Conservation (phyloP, 2,113 vertebrate genomes). For the Hippocampus abdominalis region DNA sequence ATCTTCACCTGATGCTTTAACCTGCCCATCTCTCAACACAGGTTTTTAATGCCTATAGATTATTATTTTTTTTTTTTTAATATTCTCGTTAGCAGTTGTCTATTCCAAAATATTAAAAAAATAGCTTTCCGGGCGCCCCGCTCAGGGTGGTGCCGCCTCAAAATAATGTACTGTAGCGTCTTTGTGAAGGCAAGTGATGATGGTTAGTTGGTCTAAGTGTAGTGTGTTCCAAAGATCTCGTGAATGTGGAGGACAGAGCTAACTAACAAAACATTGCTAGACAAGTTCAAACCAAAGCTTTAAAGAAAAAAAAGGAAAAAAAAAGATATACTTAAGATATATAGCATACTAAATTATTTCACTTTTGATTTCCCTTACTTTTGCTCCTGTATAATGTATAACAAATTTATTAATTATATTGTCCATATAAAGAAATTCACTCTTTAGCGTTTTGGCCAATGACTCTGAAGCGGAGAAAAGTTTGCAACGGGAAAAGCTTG, state of each 20-base stretch:
- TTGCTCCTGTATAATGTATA: slow-evolving; percentile 68
- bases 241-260: slow-evolving; percentile 74
- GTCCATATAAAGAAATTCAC: slow-evolving; percentile 63
- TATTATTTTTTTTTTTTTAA: slow-evolving; percentile 31
- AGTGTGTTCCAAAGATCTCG: slow-evolving; percentile 75
- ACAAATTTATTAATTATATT: slow-evolving; percentile 71
- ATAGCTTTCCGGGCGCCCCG: slow-evolving; percentile 63
- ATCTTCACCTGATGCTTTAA: slow-evolving; percentile 84
- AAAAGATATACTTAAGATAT: slow-evolving; percentile 74
- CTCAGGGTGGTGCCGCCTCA: slow-evolving; percentile 60
- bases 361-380: slow-evolving; percentile 58
- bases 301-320: slow-evolving; percentile 28
- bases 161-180: slow-evolving; percentile 67
- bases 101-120: slow-evolving; percentile 53
- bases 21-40: slow-evolving; percentile 81
- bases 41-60: slow-evolving; percentile 73
- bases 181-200: slow-evolving; percentile 63
- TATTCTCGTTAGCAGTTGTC: slow-evolving; percentile 61
- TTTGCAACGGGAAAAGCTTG: slow-evolving; percentile 73
- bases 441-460: slow-evolving; percentile 63
- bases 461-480: slow-evolving; percentile 59
- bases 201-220: slow-evolving; percentile 65
- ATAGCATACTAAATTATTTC: slow-evolving; percentile 78
- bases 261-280: slow-evolving; percentile 73
- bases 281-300: slow-evolving; percentile 79